These are phyloP conservation scores for Tonatia bakeri DNA, from an alignment of 2,113 vertebrate genomes.

Conservation along the genomic window DNA sequence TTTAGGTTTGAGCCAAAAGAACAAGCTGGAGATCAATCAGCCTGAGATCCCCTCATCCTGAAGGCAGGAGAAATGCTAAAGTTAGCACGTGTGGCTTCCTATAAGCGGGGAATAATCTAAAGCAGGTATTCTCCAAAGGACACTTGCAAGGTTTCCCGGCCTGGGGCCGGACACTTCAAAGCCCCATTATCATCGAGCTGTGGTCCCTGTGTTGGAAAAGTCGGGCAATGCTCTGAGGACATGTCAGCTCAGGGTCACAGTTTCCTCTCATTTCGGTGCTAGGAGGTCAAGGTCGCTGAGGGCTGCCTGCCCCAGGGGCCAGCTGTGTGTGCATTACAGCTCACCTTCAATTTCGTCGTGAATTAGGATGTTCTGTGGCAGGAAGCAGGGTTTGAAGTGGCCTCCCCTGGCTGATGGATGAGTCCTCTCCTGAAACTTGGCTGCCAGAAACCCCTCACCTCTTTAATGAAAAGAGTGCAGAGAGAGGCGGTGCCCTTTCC, in stretches of 20 bases:
- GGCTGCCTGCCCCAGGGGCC: accelerated
- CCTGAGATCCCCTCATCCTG: constrained; percentile 73
- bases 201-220: constrained; percentile 78
- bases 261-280: constrained; percentile 78
- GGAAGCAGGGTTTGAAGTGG: constrained; percentile 69
- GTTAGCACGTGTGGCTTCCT: constrained; percentile 83
- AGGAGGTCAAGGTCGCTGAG: constrained; percentile 75
- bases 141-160: constrained; percentile 81
- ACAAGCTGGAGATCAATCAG: constrained; percentile 79
- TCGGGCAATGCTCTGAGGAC: constrained; percentile 80
- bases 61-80: constrained; percentile 81
- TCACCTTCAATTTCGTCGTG: constrained; percentile 1
- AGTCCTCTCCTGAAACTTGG: constrained; percentile 35
- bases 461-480: not conserved
- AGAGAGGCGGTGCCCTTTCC: constrained; percentile 15
- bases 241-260: constrained; percentile 78
- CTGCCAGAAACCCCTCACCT: not conserved
- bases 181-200: constrained; percentile 83
- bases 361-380: constrained; percentile 62
- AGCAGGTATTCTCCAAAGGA: constrained; percentile 84
- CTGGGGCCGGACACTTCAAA: constrained; percentile 83
- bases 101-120: constrained; percentile 82
- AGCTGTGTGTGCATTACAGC: constrained; percentile 22
- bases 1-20: constrained; percentile 76
- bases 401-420: not conserved